Evolutionary conservation across 2,113 vertebrate species (phyloP).

Genomic region (Uropsilus gracilis): DNA sequence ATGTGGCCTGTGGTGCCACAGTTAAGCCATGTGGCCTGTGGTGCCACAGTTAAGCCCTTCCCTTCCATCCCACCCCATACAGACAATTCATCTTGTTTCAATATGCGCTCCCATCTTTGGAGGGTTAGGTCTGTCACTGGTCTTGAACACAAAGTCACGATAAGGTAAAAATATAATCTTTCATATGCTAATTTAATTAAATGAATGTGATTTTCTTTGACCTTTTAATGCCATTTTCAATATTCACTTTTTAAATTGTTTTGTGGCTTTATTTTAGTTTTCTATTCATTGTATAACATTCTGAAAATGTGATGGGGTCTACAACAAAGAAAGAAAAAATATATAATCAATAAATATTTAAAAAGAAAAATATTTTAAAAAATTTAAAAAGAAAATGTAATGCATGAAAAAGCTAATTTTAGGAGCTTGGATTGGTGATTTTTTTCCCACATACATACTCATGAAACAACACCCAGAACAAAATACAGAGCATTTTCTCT

Average conservation of each 20-base stretch:
- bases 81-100: neutral
- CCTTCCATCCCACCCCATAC: neutral
- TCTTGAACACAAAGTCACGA: constrained; percentile 31
- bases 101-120: neutral
- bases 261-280: neutral
- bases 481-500: neutral
- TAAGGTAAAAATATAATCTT: constrained; percentile 20
- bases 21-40: neutral
- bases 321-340: too few species aligned
- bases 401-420: neutral
- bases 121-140: neutral
- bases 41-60: neutral
- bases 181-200: constrained; percentile 61
- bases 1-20: fast-evolving
- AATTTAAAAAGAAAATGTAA: neutral
- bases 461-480: neutral
- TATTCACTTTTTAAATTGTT: neutral
- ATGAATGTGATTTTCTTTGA: constrained; percentile 13
- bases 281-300: neutral
- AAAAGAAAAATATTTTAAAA: too few species aligned
- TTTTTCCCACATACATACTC: neutral
- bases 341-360: too few species aligned
- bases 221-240: neutral
- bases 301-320: neutral
- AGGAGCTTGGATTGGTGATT: neutral